A percentile compares a stretch with the other conserved stretches of the same genome.
phyloP scores from a whole-genome alignment of 2,888 invertebrate species.

The Scaptomyza flava region DNA sequence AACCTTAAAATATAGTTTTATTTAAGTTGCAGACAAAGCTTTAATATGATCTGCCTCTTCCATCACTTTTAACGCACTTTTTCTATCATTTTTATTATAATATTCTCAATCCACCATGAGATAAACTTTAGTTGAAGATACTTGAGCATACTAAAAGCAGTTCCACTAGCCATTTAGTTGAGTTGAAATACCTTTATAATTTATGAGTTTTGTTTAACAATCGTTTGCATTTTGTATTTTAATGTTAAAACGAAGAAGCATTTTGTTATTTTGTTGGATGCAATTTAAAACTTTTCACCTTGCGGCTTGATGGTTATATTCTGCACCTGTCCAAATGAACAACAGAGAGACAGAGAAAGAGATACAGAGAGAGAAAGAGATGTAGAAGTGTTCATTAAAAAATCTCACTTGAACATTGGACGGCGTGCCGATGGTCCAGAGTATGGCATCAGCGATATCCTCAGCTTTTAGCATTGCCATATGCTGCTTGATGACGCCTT shows the following conservation, averaged over 20 bases:
- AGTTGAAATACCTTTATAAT: neutral
- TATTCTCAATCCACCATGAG: no score
- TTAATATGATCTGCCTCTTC: no score
- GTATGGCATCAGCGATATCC: conserved; percentile 82
- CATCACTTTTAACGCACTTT: no score
- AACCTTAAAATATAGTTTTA: no score
- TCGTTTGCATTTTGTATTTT: neutral
- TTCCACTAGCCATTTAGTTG: neutral
- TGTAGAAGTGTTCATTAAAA: neutral
- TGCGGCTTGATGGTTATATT: conserved; percentile 82
- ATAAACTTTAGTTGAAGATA: neutral
- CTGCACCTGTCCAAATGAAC: conserved; percentile 68
- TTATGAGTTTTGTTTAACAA: neutral
- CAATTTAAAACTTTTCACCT: conserved; percentile 79
- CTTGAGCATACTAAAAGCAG: no score
- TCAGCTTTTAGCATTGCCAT: conserved; percentile 77
- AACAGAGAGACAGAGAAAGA: neutral
- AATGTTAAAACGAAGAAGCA: neutral
- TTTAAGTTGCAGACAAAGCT: no score
- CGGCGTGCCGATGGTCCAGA: conserved; percentile 81
- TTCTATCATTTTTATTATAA: no score
- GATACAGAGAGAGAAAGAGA: neutral
- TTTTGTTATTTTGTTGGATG: neutral
- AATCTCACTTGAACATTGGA: conserved; percentile 79
- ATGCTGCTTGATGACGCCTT: conserved; percentile 71